Conservation (phyloP, 1,140 invertebrate species). For the Aphaenogaster rudis region DNA sequence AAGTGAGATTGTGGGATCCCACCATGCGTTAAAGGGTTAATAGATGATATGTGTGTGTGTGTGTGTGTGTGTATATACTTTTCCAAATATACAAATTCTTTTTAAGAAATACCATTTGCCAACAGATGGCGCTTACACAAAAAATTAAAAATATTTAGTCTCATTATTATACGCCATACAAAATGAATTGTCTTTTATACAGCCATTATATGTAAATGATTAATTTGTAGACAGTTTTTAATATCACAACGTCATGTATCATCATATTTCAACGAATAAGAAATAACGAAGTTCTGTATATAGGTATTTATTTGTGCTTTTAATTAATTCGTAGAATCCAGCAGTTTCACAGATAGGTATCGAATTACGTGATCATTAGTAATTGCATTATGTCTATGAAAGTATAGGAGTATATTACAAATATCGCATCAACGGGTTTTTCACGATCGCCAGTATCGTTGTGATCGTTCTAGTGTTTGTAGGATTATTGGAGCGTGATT, state of each 20-base stretch:
- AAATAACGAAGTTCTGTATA: background rate
- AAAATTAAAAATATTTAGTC: background rate
- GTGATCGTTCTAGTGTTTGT: constrained; percentile 6
- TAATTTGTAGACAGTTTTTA: background rate
- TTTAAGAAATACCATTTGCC: too few species aligned
- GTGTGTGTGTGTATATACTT: too few species aligned
- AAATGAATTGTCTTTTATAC: background rate
- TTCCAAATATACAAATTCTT: too few species aligned
- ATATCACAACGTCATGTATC: background rate
- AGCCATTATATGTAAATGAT: background rate
- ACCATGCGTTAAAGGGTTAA: too few species aligned
- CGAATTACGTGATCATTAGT: background rate
- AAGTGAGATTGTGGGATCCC: too few species aligned
- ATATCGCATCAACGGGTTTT: background rate
- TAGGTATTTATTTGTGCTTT: background rate
- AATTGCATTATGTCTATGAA: background rate
- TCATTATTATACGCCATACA: background rate
- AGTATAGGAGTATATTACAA: background rate
- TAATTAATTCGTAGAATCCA: constrained; percentile 6
- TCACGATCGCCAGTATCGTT: background rate
- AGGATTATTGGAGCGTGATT: constrained; percentile 46
- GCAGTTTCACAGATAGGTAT: background rate
- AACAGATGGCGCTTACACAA: background rate
- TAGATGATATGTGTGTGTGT: too few species aligned
- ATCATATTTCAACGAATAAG: background rate